Base-by-base conservation (phyloP, 2,113 vertebrate genomes). In the Cyprinus carpio region DNA sequence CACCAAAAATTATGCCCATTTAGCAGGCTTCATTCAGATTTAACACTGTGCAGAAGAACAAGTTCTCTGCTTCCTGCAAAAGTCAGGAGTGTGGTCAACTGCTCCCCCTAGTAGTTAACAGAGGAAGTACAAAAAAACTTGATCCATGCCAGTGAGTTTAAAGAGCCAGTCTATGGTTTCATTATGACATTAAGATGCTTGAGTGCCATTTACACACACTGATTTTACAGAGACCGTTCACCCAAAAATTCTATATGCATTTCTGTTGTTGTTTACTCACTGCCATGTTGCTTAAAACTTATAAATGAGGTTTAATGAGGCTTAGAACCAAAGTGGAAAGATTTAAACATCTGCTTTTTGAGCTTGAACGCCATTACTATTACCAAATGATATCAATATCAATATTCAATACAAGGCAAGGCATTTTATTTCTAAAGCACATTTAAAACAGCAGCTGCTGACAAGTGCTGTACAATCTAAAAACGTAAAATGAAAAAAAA, bases 71-170 rank as follows among this genome's bases (percentile, higher is more conserved):
- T 80, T 27, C 25, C 16, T 4, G 46, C 13, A 43, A 20, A 31
- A 51, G 34, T 82, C 71, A 71, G 15, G 56, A 87, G 37, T 72
- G 76, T 84, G 88, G 89, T 90, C 49, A 84, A 75, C 7, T 87
- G 84, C 87, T 75, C 89, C 89, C 72, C 82, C 88, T 89, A 87
- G 84, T 77, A 85, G 83, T 43, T 29, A 65, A 81, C 13, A 54
- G 16, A 74, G 29, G 78, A 23, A 76, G 2, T 25, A n/a, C 60
- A 81, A 72, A 12, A 85, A 85, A 9, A 4, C 58, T 16, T 43
- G 16, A 12, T 31, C 10, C 37, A 11, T 23, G 4, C 8, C 8
- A 7, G 20, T 34, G 20, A 20, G 31, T n/a, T 49, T 8, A n/a
- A 34, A 15, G 18, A 37, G 67, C 1, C 34, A 25, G 27, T 13